These are phyloP conservation scores for Gymnothorax javanicus DNA, from an alignment of 2,797 vertebrate species.

Conservation along the genomic window DNA sequence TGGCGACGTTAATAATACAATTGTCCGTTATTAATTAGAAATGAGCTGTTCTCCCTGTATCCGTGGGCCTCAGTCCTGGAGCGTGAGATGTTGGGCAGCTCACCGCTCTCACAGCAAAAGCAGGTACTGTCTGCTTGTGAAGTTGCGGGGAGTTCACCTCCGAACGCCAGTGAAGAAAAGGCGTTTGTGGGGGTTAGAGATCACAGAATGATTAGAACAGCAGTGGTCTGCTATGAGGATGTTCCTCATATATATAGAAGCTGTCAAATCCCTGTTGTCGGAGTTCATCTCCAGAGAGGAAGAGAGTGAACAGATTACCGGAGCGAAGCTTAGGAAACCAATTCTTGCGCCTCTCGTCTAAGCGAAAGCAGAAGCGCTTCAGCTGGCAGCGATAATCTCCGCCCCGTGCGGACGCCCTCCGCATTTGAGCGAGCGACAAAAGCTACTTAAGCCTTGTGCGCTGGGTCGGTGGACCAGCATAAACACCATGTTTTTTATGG, in stretches of 20 bases:
- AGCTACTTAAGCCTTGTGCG: slow-evolving; percentile 15
- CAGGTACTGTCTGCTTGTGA: neutral
- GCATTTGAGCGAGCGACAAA: neutral
- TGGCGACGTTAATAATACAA: neutral
- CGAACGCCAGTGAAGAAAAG: neutral
- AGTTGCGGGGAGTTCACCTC: neutral
- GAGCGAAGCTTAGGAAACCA: slow-evolving; percentile 32
- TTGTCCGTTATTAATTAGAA: neutral
- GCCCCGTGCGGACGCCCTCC: slow-evolving; percentile 2
- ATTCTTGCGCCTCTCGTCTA: slow-evolving; percentile 25
- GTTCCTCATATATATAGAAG: slow-evolving; percentile 39
- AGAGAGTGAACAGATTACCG: slow-evolving; percentile 42
- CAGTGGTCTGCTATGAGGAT: slow-evolving; percentile 57
- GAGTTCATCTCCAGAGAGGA: slow-evolving; percentile 41
- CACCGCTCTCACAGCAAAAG: neutral
- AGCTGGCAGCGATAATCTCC: slow-evolving; percentile 19
- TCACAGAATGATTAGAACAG: slow-evolving; percentile 71
- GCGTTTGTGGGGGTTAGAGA: slow-evolving; percentile 33
- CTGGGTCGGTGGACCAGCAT: neutral
- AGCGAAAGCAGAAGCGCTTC: neutral
- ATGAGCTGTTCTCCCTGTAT: neutral
- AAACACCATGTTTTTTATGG: slow-evolving; percentile 15
- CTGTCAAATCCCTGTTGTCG: slow-evolving; percentile 42
- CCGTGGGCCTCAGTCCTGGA: neutral
- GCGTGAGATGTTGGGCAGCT: neutral